Base-by-base conservation (phyloP, 53 echinoderm and acorn worm genomes). In the Zoroaster sp. region DNA sequence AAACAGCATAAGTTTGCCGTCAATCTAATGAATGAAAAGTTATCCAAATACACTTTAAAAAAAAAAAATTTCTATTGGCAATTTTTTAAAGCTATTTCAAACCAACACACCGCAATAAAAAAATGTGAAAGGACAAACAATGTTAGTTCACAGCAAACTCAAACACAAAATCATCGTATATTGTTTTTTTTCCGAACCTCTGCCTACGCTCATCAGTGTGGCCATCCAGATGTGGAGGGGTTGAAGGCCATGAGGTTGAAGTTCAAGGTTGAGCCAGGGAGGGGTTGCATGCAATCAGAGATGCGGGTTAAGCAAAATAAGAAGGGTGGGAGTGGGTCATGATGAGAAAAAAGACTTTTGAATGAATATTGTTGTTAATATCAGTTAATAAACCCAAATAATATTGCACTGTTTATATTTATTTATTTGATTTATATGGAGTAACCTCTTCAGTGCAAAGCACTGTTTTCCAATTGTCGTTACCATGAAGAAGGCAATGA, bases 241-340 rank as follows among this genome's bases (percentile, higher is more conserved):
- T 77, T 32, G 69, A 39, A 46, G 47, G 59, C 54, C 79, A 79
- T n/a, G 53, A 71, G 51, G 85, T 85, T 71, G 85, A 71, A 85
- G 85, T 14, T 54, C 55, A 79, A 8, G 79, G 79, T 33, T 63
- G 54, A 55, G 79, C 79, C 54, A 59, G 35, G 59, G 70, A 15
- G 71, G 32, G 66, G 47, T 47, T 34, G 49, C 70, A 71, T 49
- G 71, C 70, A 85, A 70, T 69, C 47, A 71, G 11, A 74, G 47
- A 37, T 66, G 59, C 55, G 54, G 78, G 36, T 31, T 66, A 67
- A 13, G 82, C 78, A 78, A 38, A 28, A 3, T 31, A 41, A 44
- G 32, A 66, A 82, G 17, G 42, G 66, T 5, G 43, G 33, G 18
- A 10, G 68, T 13, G 35, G 67, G n/a, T n/a, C n/a, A n/a, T n/a